These are phyloP conservation scores for Agapostemon virescens DNA, from an alignment of 2,888 invertebrate species.

Conservation along the genomic window DNA sequence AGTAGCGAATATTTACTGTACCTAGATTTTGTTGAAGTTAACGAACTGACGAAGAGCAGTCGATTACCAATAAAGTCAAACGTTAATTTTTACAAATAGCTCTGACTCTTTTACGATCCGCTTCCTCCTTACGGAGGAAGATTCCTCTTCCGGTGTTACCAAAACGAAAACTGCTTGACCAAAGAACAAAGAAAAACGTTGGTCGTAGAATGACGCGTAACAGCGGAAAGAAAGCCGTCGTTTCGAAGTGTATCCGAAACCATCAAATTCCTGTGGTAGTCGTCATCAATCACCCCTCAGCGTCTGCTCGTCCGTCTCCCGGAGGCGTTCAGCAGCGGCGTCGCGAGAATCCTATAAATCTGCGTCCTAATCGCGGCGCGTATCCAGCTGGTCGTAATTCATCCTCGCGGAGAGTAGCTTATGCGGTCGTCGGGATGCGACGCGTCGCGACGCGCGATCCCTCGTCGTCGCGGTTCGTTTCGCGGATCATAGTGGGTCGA, in stretches of 20 bases:
- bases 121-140: too few relatives aligned
- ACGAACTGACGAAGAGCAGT: too few relatives aligned
- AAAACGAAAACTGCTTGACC: background rate
- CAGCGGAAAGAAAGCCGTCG: background rate
- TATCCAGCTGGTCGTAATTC: conserved; percentile 54
- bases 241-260: background rate
- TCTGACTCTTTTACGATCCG: too few relatives aligned
- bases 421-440: conserved; percentile 13
- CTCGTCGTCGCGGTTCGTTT: conserved; percentile 39
- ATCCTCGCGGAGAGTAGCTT: conserved; percentile 32
- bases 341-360: conserved; percentile 49
- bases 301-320: conserved; percentile 9
- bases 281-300: conserved; percentile 5
- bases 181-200: background rate
- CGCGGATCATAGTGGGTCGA: conserved; percentile 36
- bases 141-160: too few relatives aligned
- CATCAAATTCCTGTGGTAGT: conserved; percentile 3
- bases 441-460: conserved; percentile 4
- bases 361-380: conserved; percentile 41
- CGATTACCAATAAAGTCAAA: too few relatives aligned
- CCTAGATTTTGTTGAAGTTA: too few relatives aligned
- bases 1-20: too few relatives aligned
- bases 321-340: conserved; percentile 10
- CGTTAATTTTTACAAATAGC: too few relatives aligned
- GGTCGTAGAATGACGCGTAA: background rate